Base-by-base conservation (phyloP, 64 coral and sea anemone genomes). In the Hydrozoanthus tunicans region DNA sequence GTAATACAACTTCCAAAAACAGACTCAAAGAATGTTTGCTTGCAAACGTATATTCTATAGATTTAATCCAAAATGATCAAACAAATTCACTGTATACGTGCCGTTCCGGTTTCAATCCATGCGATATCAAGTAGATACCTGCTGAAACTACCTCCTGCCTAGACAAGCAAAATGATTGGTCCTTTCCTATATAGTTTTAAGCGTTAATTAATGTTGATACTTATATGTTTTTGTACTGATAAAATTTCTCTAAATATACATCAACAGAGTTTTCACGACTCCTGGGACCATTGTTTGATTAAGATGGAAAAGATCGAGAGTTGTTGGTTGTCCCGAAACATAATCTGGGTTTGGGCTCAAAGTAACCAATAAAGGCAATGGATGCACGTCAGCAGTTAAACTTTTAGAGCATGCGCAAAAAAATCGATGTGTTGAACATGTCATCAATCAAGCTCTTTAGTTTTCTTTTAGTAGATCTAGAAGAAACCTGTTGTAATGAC, bases 241-340 rank as follows among this genome's bases (percentile, higher is more conserved):
- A 60, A 61, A 9, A 6, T 9, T 80, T 3, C 51, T 65, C 5
- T 17, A 52, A 51, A 7, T 3, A 52, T 82, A 3, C 60, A 53
- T 14, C 14, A 82, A 82, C 80, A 82, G 80, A 82, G 60, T 82
- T 82, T 58, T 64, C 80, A 6, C 60, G 51, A 65, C 80, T 82
- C 52, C 27, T 82, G 80, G 60, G 26, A 5, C 80, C 80, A 25
- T 61, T 82, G 27, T 82, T 82, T 64, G 79, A 62, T 14, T 81
- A 7, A 51, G 51, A 64, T 6, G 10, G 8, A 14, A 26, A 59
- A 43, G 27, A 10, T 15, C 12, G 64, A 11, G 12, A 11, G 12
- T 66, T 32, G 7, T 43, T 64, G 80, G 79, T 15, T 51, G 7
- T 76, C 12, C 26, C 43, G 6, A 24, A 60, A 82, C 25, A 81